Evolutionary conservation across 1,140 invertebrate species (phyloP), one percentile per base, ranked within the genome.

Genomic region (Mylabris phalerata): DNA sequence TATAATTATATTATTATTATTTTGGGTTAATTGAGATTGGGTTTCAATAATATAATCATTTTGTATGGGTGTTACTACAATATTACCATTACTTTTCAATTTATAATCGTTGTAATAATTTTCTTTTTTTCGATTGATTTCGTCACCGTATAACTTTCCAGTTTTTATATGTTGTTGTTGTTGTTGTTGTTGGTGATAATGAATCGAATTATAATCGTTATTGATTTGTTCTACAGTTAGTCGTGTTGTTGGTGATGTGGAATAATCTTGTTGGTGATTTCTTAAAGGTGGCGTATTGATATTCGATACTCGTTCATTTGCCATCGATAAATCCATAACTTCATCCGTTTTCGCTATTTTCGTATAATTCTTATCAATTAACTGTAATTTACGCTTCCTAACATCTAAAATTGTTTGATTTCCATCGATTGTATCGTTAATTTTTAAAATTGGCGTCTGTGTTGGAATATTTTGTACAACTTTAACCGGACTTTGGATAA

Each of bases 301-400:
- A 32, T 32, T 32, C 7, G 7, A 32, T 7, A 32, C 32, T 19
- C 46, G 44, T 26, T 54, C 51, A 1, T 26, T 27, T 19, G 51
- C 42, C 51, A 54, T 55, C 2, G 70, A 70, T 43, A 71, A 60
- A 55, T 71, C 70, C 61, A 71, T 71, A 6, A 67, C 70, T 60
- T 68, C 70, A 32, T 71, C 70, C n/a, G 46, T 64, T 41, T 61
- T 61, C 10, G 61, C 61, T 0, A 61, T 10, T 58, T 69, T 71
- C 4, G 45, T 25, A 7, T 46, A 54, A n/a, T 48, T 24, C 26
- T 45, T 44, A 27, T 69, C 65, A 13, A 46, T 46, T 2, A 61
- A 38, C 27, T 27, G 25, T 3, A 57, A 44, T 50, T 71, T 71
- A 9, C 69, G 52, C 54, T 71, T 70, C 11, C 67, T 50, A 24